Conservation (phyloP, 2,888 invertebrate genomes). For the Galerucella nymphaeae region DNA sequence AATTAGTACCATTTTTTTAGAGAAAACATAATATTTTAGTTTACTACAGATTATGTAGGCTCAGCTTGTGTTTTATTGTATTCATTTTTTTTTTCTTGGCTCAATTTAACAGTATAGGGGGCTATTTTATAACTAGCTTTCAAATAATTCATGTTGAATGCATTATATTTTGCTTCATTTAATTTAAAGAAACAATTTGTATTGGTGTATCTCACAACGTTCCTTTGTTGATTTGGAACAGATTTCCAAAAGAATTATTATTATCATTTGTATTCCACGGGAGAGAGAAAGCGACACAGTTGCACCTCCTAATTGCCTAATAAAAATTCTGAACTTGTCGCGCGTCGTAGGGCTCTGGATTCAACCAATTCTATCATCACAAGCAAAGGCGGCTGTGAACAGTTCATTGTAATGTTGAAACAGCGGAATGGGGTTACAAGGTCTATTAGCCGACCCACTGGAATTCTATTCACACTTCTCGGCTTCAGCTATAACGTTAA, state of each 20-base stretch:
- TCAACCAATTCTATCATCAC: conserved; percentile 23
- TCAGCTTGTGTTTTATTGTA: too few species aligned
- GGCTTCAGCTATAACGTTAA: too few species aligned
- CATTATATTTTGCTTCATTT: neutral
- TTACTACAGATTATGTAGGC: too few species aligned
- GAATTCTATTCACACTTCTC: neutral
- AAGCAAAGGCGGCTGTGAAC: conserved; percentile 54
- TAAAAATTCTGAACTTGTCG: conserved; percentile 61
- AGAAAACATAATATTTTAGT: too few species aligned
- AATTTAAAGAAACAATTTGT: neutral
- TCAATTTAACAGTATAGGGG: too few species aligned
- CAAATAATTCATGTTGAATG: too few species aligned
- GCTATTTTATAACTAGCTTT: too few species aligned
- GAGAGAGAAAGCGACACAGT: conserved; percentile 48
- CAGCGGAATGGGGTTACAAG: neutral
- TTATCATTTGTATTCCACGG: conserved; percentile 42
- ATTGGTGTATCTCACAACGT: neutral
- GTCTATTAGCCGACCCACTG: neutral
- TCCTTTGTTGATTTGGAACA: conserved; percentile 45
- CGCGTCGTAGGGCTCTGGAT: conserved; percentile 46
- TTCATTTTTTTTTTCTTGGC: too few species aligned
- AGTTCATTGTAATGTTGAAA: neutral
- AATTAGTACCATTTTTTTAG: too few species aligned
- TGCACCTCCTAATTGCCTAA: conserved; percentile 62
- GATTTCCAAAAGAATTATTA: conserved; percentile 51